Evolutionary conservation across 2,888 invertebrate species (phyloP), one percentile per base, ranked within the genome.

Genomic region (Harmothoe impar): DNA sequence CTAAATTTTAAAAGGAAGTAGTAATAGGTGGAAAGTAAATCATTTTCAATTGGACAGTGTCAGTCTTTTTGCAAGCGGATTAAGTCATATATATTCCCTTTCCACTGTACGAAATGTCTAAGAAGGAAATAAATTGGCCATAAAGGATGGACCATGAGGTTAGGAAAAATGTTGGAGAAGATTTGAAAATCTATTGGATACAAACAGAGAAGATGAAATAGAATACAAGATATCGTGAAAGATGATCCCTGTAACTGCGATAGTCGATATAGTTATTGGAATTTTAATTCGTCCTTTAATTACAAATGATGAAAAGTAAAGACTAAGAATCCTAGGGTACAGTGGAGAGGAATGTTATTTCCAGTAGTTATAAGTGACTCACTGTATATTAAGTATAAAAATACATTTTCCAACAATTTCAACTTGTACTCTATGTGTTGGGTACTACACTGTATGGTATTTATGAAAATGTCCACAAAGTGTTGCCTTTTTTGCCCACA

Each of bases 21-120:
- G 43, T 43, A 43, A 43, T 43, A 10, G 43, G 10, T 10, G 10
- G 43, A 43, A 10, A 43, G 43, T 3, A 43, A 43, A 10, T 43
- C 43, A 43, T 43, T 10, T 7, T 43, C 43, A 43, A 43, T 7
- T 43, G 43, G 10, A 43, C 81, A 81, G 81, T 81, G 81, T 81
- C 81, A 81, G 81, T 81, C 25, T 0, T n/a, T 81, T n/a, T 20
- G 25, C n/a, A 33, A n/a, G 25, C 25, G 0, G 7, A 81, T 23
- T 35, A 15, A 81, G 23, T 81, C 15, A 81, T 35, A 81, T 33
- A 20, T 43, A 81, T 12, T 81, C 43, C 81, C 81, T 23, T 43
- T 81, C 81, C 81, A 81, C 81, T 81, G 81, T 81, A 81, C 81
- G 33, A 12, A 81, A 17, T n/a, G 33, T 43, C 35, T 81, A 35